Base-by-base conservation (phyloP, 2,113 vertebrate species). In the Tragelaphus strepsiceros region DNA sequence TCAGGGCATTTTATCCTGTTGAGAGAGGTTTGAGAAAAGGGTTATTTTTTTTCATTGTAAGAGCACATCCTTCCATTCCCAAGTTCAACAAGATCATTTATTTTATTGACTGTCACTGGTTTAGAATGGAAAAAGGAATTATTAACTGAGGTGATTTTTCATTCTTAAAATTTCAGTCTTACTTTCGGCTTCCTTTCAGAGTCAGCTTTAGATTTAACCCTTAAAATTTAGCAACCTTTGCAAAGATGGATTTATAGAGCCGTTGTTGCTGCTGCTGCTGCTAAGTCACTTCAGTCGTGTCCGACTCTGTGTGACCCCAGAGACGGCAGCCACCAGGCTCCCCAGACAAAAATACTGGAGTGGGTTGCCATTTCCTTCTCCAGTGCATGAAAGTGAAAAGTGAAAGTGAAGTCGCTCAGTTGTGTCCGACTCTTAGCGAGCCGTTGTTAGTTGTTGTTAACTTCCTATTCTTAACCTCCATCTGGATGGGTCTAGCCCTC, bases 131-230 rank as follows among this genome's bases (percentile, higher is more conserved):
- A 97, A 91, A 98, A 97, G 67, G 46, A 98, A 71, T 95, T 94
- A n/a, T 89, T 88, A 97, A 95, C 54, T 94, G 82, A 97, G n/a
- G 90, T 95, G 80, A 95, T 95, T 97, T 98, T 96, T 93, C 59
- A 61, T 58, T 91, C 51, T 97, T 96, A 98, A 98, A 93, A 85
- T 92, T 84, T 67, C 30, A 94, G n/a, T 46, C 21, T 51, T 83
- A 46, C 97, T 98, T 98, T 90, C 90, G 62, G 28, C 15, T 98
- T 5, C 35, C 61, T 85, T 97, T 98, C 35, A 96, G 28, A 96
- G 59, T 67, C 21, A 85, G 32, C 67, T 98, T 1, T 74, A 61
- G 62, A 88, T 87, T 94, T 93, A 97, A 71, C 56, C 46, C 53
- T 15, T 58, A 46, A 49, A 90, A 62, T 94, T 96, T 74, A 95